phyloP scores from a whole-genome alignment of 2,888 invertebrate species.

The Halictus ligatus region DNA sequence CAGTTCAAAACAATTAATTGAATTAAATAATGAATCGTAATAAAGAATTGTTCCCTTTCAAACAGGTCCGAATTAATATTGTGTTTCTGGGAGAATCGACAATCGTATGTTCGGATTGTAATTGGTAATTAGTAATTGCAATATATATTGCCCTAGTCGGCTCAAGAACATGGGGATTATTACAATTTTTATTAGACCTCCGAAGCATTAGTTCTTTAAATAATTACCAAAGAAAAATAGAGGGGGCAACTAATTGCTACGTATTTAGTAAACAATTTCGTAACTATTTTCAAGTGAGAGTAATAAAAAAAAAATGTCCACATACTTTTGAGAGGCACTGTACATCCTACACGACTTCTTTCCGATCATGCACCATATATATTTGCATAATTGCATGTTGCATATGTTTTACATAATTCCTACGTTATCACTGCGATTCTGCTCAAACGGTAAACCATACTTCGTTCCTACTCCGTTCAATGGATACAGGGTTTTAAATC shows the following conservation, averaged over 20 bases:
- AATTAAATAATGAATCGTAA: too few relatives aligned
- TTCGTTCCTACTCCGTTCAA: neutral
- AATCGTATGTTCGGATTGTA: neutral
- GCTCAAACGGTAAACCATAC: neutral
- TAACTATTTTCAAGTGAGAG: neutral
- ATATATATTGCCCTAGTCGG: neutral
- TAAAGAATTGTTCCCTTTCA: too few relatives aligned
- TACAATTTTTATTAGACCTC: too few relatives aligned
- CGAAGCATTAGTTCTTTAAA: too few relatives aligned
- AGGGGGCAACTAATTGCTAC: neutral
- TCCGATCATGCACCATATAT: neutral
- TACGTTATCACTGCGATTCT: neutral
- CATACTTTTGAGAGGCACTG: neutral
- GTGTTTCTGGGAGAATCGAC: too few relatives aligned
- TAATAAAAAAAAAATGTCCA: neutral
- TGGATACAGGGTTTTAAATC: neutral
- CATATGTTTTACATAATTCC: slow-evolving; percentile 4
- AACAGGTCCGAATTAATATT: neutral
- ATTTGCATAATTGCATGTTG: neutral
- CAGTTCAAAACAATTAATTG: neutral
- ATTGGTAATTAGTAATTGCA: neutral
- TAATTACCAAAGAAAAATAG: neutral
- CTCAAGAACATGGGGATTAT: neutral
- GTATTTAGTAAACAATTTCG: neutral
- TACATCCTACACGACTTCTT: neutral